Evolutionary conservation across 2,888 invertebrate species (phyloP).

Genomic region (Caenorhabditis macrosperma): DNA sequence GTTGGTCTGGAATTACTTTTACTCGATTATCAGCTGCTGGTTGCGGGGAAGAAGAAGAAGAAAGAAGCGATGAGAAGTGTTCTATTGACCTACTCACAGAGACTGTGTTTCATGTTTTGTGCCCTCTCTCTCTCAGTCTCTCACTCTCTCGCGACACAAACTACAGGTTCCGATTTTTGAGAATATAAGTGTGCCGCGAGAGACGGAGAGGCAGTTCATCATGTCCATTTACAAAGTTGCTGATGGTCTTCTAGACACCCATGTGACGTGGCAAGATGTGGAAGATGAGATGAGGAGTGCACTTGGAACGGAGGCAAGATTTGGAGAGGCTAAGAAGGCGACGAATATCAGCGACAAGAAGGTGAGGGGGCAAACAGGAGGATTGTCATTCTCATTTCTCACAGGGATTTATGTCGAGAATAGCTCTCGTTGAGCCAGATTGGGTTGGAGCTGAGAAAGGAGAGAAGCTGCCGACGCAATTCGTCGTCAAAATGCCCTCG

Average conservation of each 20-base stretch:
- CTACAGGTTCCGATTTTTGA: background rate
- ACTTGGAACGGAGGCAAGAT: constrained; percentile 36
- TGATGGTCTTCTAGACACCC: constrained; percentile 55
- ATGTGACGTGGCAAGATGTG: constrained; percentile 59
- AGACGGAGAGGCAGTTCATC: too few species aligned
- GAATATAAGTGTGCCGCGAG: too few species aligned
- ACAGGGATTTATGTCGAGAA: constrained; percentile 61
- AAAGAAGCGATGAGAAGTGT: too few species aligned
- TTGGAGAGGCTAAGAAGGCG: constrained; percentile 50
- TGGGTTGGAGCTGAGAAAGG: constrained; percentile 31
- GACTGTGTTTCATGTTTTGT: background rate
- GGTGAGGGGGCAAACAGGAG: constrained; percentile 6
- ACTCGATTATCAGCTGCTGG: too few species aligned
- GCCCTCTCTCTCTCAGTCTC: background rate
- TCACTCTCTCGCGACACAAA: background rate
- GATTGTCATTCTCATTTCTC: background rate
- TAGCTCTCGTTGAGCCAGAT: constrained; percentile 50
- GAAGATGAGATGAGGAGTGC: constrained; percentile 46
- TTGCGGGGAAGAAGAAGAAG: too few species aligned
- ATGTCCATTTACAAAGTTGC: constrained; percentile 47
- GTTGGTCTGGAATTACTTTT: too few species aligned
- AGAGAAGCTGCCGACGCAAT: constrained; percentile 40
- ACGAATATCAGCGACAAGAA: constrained; percentile 60
- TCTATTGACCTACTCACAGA: background rate
- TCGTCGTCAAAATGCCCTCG: constrained; percentile 52